phyloP scores from a whole-genome alignment of 2,797 vertebrate genomes.

The Pseudochirops cupreus region DNA sequence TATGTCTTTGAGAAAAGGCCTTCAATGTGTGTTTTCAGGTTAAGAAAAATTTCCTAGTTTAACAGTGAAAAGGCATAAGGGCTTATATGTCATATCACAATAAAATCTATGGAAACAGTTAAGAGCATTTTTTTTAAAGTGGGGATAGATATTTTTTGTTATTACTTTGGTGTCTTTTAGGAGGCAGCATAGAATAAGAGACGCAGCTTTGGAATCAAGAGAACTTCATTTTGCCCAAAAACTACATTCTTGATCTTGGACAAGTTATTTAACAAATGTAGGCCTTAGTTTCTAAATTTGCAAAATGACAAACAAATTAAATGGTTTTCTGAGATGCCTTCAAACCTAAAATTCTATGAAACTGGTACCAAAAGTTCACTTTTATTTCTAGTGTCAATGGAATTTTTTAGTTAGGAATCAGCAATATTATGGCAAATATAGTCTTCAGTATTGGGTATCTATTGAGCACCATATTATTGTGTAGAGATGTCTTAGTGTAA shows the following conservation, averaged over 20 bases:
- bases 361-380: constrained; percentile 17
- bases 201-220: background rate
- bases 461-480: background rate
- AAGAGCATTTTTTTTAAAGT: constrained; percentile 42
- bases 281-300: constrained; percentile 20
- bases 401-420: background rate
- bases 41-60: background rate
- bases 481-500: background rate
- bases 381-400: background rate
- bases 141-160: constrained; percentile 3
- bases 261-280: background rate
- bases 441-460: background rate
- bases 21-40: background rate
- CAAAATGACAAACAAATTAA: constrained; percentile 19
- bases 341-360: background rate
- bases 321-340: background rate
- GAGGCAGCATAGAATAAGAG: background rate
- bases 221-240: background rate
- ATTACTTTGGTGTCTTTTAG: constrained; percentile 9
- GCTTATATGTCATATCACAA: background rate
- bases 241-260: background rate
- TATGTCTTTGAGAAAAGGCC: background rate
- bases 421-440: background rate
- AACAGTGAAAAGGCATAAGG: background rate
- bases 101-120: background rate